These are phyloP conservation scores for Cossypha dichroa DNA, from an alignment of 2,797 vertebrate genomes.

Conservation along the genomic window DNA sequence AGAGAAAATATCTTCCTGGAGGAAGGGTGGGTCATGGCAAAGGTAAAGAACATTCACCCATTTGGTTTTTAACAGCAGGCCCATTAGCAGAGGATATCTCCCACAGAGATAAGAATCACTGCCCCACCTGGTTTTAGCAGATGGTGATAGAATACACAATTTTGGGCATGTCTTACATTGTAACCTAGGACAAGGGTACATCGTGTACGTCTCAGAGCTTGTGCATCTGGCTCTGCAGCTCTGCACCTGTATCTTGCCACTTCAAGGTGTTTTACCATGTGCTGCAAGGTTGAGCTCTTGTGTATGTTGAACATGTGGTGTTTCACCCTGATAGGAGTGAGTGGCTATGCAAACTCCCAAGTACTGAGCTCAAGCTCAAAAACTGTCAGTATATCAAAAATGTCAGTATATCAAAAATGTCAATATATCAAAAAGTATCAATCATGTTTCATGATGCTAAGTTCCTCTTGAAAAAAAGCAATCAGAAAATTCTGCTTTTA, in stretches of 20 bases:
- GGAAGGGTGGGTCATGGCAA: too few relatives aligned
- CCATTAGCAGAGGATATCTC: too few relatives aligned
- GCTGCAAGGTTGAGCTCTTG: not conserved
- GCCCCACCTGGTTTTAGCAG: too few relatives aligned
- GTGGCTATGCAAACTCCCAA: not conserved
- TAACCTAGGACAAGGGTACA: too few relatives aligned
- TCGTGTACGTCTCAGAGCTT: not conserved
- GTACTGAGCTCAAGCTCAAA: not conserved
- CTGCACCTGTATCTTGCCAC: not conserved
- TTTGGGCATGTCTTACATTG: too few relatives aligned
- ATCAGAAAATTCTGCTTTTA: not conserved
- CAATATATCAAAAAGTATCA: not conserved
- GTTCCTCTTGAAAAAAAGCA: not conserved
- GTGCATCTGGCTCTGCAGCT: not conserved
- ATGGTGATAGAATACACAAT: too few relatives aligned
- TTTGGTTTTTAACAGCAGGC: too few relatives aligned
- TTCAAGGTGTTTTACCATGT: accelerated
- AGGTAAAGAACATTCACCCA: too few relatives aligned
- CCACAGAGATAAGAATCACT: too few relatives aligned
- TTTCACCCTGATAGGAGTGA: not conserved
- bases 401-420: not conserved
- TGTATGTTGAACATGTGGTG: accelerated
- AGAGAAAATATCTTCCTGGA: too few relatives aligned
- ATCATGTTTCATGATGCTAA: not conserved
- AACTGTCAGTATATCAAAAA: not conserved